Evolutionary conservation across 2,113 vertebrate species (phyloP).

Genomic region (Lota lota): DNA sequence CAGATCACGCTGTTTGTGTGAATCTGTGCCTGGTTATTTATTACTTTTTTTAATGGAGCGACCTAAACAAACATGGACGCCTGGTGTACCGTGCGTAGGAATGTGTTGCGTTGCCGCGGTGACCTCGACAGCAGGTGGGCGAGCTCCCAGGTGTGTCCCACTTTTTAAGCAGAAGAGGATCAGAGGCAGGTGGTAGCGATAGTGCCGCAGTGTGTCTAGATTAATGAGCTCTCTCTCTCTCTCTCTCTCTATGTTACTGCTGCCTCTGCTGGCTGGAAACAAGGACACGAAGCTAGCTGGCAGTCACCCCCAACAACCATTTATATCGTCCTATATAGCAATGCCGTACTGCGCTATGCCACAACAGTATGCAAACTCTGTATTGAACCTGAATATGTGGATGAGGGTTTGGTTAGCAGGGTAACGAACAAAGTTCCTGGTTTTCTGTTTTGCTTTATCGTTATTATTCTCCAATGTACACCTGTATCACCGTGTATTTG

Average conservation of each 20-base stretch:
- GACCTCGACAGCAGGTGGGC: slow-evolving; percentile 64
- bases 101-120: slow-evolving; percentile 28
- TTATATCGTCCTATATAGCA: slow-evolving; percentile 50
- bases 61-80: slow-evolving; percentile 2
- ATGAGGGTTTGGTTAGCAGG: slow-evolving; percentile 34
- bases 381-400: slow-evolving; percentile 23
- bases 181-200: slow-evolving; percentile 60
- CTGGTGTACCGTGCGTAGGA: slow-evolving; percentile 32
- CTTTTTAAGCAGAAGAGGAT: slow-evolving; percentile 62
- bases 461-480: slow-evolving; percentile 28
- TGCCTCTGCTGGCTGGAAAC: slow-evolving; percentile 51
- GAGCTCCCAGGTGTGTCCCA: slow-evolving; percentile 72
- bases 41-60: neutral
- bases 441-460: slow-evolving; percentile 32
- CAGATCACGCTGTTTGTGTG: neutral
- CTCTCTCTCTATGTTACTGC: slow-evolving; percentile 46
- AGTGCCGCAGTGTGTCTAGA: slow-evolving; percentile 54
- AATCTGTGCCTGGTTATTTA: neutral
- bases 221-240: slow-evolving; percentile 67
- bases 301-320: slow-evolving; percentile 29
- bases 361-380: slow-evolving; percentile 33
- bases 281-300: slow-evolving; percentile 55
- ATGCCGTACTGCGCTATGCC: neutral
- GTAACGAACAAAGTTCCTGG: slow-evolving; percentile 17
- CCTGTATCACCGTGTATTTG: slow-evolving; percentile 16